Base-by-base conservation (phyloP, 2,113 vertebrate species). In the Myocastor coypus region DNA sequence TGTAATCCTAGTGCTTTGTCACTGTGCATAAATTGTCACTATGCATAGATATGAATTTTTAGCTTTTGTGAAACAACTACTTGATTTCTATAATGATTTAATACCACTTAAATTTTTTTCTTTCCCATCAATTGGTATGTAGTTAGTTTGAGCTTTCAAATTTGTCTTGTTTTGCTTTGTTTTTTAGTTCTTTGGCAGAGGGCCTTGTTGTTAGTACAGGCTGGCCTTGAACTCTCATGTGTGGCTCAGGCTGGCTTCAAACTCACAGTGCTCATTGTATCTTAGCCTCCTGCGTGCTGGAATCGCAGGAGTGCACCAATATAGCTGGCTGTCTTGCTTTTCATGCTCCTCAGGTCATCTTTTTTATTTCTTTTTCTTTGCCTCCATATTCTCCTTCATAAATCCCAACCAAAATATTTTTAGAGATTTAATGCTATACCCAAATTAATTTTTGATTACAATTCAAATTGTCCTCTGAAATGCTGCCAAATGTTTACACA, bases 41-140 rank as follows among this genome's bases (percentile, higher is more conserved):
- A 28, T 28, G 7, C 91, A 50, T 42, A 94, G 89, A 66, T 94
- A 71, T 73, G 96, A 94, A 86, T 78, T 92, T 94, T 94, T 66
- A 37, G 93, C 96, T 96, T 96, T 66, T 91, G 92, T 93, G 63
- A 94, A 46, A 87, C 86, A 97, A 91, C 94, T 96, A 96, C 32
- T 96, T 92, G 24, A 37, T 46, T 4, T 85, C 95, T 91, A 66
- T 68, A 95, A 96, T 61, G 28, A 91, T 13, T 13, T 13, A 71
- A 4, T 24, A 13, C 24, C 1, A 1, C 59, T 42, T 50, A n/a
- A n/a, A 11, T 50, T 37, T 12, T 82, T 91, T 19, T 55, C 30
- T 28, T 82, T 64, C n/a, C 28, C 16, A 57, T 28, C 16, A 73
- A 46, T 19, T 66, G 14, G 3, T 37, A 40, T 40, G 50, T 69